phyloP scores from a whole-genome alignment of 1,140 invertebrate genomes.

The Steinernema feltiae region DNA sequence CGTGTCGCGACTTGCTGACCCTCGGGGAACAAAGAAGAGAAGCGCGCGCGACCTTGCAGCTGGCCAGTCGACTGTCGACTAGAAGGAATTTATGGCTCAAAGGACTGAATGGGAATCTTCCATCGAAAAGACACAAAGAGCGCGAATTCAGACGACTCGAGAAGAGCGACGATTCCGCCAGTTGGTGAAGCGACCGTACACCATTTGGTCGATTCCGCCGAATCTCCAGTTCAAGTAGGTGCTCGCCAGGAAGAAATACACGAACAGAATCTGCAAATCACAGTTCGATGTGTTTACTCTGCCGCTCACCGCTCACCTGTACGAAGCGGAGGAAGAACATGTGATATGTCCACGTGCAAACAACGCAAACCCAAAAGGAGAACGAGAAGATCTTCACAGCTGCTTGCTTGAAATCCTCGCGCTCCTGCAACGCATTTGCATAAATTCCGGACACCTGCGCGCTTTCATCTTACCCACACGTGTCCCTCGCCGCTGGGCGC shows the following conservation, averaged over 20 bases:
- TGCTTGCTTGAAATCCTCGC: conserved; percentile 34
- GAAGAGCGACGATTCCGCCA: background rate
- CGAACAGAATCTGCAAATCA: conserved; percentile 23
- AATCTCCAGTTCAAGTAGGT: conserved; percentile 21
- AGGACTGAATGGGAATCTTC: background rate
- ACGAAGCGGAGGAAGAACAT: conserved; percentile 47
- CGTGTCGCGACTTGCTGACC: no score
- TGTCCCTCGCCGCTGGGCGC: conserved; percentile 31
- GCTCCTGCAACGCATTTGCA: conserved; percentile 23
- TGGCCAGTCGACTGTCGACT: conserved; percentile 13
- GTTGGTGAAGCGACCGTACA: conserved; percentile 19
- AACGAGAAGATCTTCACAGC: conserved; percentile 51
- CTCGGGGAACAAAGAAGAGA: background rate
- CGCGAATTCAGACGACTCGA: background rate
- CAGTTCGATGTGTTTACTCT: conserved; percentile 6
- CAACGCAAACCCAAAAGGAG: conserved; percentile 48
- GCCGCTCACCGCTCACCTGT: conserved; percentile 36
- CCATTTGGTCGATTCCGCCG: conserved; percentile 32
- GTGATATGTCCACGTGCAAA: conserved; percentile 50
- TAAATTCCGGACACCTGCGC: background rate
- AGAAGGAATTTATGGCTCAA: conserved; percentile 10
- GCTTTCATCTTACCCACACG: conserved; percentile 34
- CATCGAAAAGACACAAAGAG: background rate
- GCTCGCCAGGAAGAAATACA: conserved; percentile 29
- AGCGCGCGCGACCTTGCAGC: conserved; percentile 8